phyloP scores from a whole-genome alignment of 2,797 vertebrate species.

The Botia kubotai region DNA sequence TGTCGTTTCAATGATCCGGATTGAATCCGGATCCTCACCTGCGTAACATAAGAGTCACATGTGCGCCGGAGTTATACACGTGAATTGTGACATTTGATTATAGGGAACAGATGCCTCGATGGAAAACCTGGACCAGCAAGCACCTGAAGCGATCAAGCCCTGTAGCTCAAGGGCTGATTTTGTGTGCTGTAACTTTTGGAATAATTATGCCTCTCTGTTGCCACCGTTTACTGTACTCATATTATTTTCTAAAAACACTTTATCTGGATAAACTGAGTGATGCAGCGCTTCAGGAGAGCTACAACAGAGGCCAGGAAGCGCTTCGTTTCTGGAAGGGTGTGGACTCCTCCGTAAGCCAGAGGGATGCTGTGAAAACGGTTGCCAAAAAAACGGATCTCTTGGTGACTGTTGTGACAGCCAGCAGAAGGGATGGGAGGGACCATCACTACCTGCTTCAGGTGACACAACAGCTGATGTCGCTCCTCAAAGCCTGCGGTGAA shows the following conservation, averaged over 20 bases:
- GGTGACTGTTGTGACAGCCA: conserved; percentile 86
- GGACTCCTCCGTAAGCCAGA: conserved; percentile 13
- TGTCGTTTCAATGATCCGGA: neutral
- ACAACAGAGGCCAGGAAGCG: conserved; percentile 82
- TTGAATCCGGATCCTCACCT: neutral
- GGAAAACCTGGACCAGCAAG: conserved; percentile 55
- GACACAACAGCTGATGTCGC: conserved; percentile 78
- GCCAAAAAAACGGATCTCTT: conserved; percentile 73
- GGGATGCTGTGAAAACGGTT: neutral
- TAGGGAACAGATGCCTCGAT: conserved; percentile 67
- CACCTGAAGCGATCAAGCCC: conserved; percentile 76
- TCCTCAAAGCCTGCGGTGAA: conserved; percentile 80
- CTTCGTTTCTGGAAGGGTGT: conserved; percentile 82
- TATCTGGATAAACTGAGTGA: conserved; percentile 87
- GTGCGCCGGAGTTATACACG: neutral
- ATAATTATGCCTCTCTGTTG: conserved; percentile 85
- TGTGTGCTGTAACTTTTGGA: conserved; percentile 82
- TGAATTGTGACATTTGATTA: neutral
- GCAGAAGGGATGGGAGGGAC: conserved; percentile 75
- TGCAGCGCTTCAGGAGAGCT: conserved; percentile 78
- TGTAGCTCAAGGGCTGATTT: conserved; percentile 72
- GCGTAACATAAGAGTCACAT: too few relatives aligned
- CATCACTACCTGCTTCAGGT: conserved; percentile 94
- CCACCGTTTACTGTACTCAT: conserved; percentile 87
- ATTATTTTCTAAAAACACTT: conserved; percentile 82